Conservation (phyloP, 2,113 vertebrate species). For the Lipophrys pholis region DNA sequence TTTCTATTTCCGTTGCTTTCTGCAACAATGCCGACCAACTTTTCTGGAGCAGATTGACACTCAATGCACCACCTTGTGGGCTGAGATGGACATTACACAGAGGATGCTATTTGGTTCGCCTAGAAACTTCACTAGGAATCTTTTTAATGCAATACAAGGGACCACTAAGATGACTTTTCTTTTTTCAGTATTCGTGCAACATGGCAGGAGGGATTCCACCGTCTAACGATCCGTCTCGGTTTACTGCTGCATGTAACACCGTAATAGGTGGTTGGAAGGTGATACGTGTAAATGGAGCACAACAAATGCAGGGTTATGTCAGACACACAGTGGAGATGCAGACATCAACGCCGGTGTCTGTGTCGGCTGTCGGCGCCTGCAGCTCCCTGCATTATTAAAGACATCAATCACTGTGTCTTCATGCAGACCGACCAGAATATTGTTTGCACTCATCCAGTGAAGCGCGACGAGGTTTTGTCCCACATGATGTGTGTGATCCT, state of each 20-base stretch:
- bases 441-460: not conserved
- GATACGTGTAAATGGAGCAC: not conserved
- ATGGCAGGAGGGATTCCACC: not conserved
- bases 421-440: not conserved
- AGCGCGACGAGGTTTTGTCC: not conserved
- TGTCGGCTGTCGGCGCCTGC: conserved; percentile 7
- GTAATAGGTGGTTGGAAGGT: conserved; percentile 1
- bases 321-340: not conserved
- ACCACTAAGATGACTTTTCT: not conserved
- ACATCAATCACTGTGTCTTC: conserved; percentile 29
- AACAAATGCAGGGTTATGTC: conserved; percentile 8
- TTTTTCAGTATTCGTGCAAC: not conserved
- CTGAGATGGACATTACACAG: too few species aligned
- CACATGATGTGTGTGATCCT: not conserved
- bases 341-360: not conserved
- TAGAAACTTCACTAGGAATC: too few species aligned
- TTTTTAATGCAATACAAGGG: too few species aligned
- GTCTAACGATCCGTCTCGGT: not conserved
- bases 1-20: too few species aligned
- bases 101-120: too few species aligned
- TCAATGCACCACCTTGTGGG: too few species aligned
- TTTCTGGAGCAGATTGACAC: too few species aligned
- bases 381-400: conserved; percentile 41
- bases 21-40: too few species aligned
- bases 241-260: not conserved